Conservation (phyloP, 2,113 vertebrate genomes). For the Pterocles orientalis region DNA sequence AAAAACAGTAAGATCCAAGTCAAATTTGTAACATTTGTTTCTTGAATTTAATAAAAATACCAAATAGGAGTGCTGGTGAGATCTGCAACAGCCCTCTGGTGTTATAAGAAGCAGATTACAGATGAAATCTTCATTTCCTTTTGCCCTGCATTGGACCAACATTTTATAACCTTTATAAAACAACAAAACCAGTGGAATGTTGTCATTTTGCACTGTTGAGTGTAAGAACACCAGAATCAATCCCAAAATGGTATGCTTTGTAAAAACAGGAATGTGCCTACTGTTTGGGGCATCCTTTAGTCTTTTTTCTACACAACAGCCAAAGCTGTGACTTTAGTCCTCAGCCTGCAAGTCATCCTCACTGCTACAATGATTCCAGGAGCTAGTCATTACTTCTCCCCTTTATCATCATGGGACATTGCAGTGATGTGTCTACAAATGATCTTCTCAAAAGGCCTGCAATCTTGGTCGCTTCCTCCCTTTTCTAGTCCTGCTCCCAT, state of each 20-base stretch:
- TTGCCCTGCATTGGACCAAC: neutral
- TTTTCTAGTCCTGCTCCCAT: neutral
- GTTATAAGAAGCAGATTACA: slow-evolving; percentile 54
- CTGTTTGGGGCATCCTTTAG: neutral
- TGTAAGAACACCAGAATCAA: neutral
- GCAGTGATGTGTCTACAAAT: neutral
- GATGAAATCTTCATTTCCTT: slow-evolving; percentile 51
- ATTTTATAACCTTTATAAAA: slow-evolving; percentile 23
- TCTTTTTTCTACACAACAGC: neutral
- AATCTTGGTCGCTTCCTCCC: neutral
- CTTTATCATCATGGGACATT: neutral
- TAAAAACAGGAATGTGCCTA: neutral
- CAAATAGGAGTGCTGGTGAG: neutral
- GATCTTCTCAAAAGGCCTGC: neutral
- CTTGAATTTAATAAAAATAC: slow-evolving; percentile 44
- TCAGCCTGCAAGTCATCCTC: neutral
- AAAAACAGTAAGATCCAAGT: neutral
- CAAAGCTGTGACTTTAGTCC: neutral
- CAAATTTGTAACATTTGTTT: slow-evolving; percentile 53
- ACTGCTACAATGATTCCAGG: neutral
- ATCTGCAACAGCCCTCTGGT: slow-evolving; percentile 20
- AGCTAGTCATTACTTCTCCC: neutral
- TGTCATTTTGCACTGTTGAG: neutral
- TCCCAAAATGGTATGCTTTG: neutral
- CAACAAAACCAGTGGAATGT: slow-evolving; percentile 6